These are phyloP conservation scores for Copidosoma aretas DNA, from an alignment of 2,888 invertebrate species.

Conservation along the genomic window DNA sequence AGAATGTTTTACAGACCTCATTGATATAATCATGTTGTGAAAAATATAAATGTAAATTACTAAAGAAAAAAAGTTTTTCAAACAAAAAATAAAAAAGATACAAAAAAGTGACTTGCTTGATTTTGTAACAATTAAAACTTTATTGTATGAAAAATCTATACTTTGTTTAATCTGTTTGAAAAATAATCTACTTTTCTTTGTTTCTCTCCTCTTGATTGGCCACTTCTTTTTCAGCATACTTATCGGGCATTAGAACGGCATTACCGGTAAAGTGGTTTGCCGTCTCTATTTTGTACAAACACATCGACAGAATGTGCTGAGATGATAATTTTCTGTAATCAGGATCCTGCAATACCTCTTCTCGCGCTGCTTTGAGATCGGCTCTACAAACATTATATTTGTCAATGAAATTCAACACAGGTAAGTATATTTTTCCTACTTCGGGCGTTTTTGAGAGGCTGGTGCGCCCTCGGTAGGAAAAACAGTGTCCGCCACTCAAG, in stretches of 20 bases:
- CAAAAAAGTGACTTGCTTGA: neutral
- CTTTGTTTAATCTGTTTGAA: neutral
- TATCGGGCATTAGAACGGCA: slow-evolving; percentile 63
- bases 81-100: neutral
- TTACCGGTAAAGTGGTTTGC: slow-evolving; percentile 78
- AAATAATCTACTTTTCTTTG: slow-evolving; percentile 10
- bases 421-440: no score
- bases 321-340: slow-evolving; percentile 43
- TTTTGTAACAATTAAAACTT: slow-evolving; percentile 10
- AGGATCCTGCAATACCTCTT: slow-evolving; percentile 45
- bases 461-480: no score
- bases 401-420: no score
- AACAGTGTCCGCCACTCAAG: no score
- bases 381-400: slow-evolving; percentile 52
- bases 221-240: slow-evolving; percentile 1
- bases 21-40: slow-evolving; percentile 25
- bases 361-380: slow-evolving; percentile 49
- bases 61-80: neutral
- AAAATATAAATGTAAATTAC: slow-evolving; percentile 23
- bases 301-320: slow-evolving; percentile 69
- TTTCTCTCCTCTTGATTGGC: neutral
- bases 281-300: slow-evolving; percentile 75
- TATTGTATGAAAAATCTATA: slow-evolving; percentile 19
- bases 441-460: no score
- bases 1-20: slow-evolving; percentile 19